phyloP scores from a whole-genome alignment of 2,113 vertebrate genomes.

The Capreolus pygargus region DNA sequence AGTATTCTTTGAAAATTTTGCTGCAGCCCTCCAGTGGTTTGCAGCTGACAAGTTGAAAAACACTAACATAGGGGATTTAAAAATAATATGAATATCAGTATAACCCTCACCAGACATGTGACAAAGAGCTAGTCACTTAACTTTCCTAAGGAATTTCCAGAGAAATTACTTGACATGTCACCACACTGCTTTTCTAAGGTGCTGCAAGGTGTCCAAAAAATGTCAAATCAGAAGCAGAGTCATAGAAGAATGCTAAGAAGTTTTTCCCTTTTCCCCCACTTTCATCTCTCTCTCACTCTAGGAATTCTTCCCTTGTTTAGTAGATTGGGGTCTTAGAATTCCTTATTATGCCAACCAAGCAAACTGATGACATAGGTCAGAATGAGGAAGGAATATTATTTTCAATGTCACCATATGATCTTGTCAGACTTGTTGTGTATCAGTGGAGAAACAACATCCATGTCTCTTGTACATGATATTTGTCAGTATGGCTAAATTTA shows the following conservation, averaged over 20 bases:
- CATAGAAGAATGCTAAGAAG: background rate
- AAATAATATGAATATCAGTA: background rate
- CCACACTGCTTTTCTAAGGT: background rate
- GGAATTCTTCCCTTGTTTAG: background rate
- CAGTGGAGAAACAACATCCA: background rate
- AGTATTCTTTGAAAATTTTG: background rate
- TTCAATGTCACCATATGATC: background rate
- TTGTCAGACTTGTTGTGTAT: background rate
- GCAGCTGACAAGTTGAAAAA: slow-evolving; percentile 31
- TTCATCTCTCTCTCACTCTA: background rate
- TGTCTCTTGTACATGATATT: background rate
- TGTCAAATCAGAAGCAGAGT: background rate
- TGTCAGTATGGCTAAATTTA: background rate
- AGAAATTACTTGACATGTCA: background rate
- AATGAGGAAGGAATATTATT: background rate
- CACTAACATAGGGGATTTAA: background rate
- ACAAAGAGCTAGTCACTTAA: background rate
- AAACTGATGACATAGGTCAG: background rate
- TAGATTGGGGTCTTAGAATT: background rate
- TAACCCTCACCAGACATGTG: background rate
- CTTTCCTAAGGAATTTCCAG: background rate
- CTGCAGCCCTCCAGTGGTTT: background rate
- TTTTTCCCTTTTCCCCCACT: background rate
- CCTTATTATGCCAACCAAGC: background rate
- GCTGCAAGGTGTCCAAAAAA: background rate